Conservation (phyloP, 2,113 vertebrate genomes). For the Ariopsis seemanni region DNA sequence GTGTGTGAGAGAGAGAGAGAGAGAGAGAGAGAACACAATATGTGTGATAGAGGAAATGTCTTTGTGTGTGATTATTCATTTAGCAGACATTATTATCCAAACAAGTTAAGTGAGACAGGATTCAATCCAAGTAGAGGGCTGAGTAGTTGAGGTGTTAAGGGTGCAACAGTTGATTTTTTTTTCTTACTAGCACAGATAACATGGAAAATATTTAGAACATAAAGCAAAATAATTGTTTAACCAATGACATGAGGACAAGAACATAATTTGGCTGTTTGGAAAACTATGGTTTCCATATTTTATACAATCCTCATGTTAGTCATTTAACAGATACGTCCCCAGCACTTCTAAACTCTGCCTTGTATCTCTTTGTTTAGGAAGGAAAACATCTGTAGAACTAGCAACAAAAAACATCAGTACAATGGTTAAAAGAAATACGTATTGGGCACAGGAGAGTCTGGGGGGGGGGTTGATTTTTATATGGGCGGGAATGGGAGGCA, state of each 20-base stretch:
- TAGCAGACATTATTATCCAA: background rate
- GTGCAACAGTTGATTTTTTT: background rate
- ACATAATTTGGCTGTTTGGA: background rate
- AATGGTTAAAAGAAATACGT: no score
- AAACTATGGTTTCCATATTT: background rate
- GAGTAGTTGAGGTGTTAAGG: background rate
- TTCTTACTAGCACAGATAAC: background rate
- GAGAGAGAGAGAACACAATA: background rate
- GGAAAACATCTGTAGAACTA: background rate
- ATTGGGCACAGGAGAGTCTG: no score
- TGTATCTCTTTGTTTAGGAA: background rate
- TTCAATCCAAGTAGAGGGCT: background rate
- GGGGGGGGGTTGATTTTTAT: no score
- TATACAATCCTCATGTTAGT: background rate
- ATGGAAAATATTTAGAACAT: background rate
- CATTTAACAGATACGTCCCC: background rate
- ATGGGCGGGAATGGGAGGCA: no score
- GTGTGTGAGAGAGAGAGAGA: no score
- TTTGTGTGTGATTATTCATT: conserved; percentile 5
- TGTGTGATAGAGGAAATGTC: background rate
- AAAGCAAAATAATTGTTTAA: background rate
- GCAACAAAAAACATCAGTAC: no score
- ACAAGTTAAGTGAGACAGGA: background rate
- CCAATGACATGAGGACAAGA: background rate
- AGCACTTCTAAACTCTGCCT: background rate